These are phyloP conservation scores for Nycteola revayana DNA, from an alignment of 2,888 invertebrate species.

Conservation along the genomic window DNA sequence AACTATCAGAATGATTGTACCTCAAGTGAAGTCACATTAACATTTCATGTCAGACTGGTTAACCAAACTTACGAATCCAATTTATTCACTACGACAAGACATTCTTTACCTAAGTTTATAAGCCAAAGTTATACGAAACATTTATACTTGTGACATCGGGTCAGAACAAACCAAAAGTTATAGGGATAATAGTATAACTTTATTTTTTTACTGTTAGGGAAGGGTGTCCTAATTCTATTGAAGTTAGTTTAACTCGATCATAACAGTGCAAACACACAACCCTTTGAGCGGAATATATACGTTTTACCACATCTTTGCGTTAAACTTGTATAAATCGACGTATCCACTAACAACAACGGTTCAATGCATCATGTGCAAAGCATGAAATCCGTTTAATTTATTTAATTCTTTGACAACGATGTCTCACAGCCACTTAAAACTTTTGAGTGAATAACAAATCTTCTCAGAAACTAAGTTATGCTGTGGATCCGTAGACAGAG, in stretches of 20 bases:
- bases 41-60: too few relatives aligned
- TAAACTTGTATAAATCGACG: conserved; percentile 58
- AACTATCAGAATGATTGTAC: too few relatives aligned
- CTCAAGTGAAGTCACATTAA: too few relatives aligned
- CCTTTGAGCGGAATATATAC: conserved; percentile 53
- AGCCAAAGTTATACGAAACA: not conserved
- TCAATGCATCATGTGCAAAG: conserved; percentile 45
- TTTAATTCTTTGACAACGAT: conserved; percentile 75
- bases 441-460: conserved; percentile 81
- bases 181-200: conserved; percentile 8
- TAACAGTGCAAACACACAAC: conserved; percentile 44
- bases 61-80: not conserved
- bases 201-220: conserved; percentile 8
- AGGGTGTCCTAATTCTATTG: conserved; percentile 32
- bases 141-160: conserved; percentile 3
- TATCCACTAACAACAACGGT: conserved; percentile 49
- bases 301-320: conserved; percentile 57
- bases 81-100: not conserved
- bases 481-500: conserved; percentile 69
- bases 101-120: too few relatives aligned
- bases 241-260: conserved; percentile 39
- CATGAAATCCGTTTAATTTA: conserved; percentile 42
- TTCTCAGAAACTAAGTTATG: conserved; percentile 72
- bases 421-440: conserved; percentile 80
- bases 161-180: conserved; percentile 19